Evolutionary conservation across 2,888 invertebrate species (phyloP), one percentile per base, ranked within the genome.

Genomic region (Bombylius major): DNA sequence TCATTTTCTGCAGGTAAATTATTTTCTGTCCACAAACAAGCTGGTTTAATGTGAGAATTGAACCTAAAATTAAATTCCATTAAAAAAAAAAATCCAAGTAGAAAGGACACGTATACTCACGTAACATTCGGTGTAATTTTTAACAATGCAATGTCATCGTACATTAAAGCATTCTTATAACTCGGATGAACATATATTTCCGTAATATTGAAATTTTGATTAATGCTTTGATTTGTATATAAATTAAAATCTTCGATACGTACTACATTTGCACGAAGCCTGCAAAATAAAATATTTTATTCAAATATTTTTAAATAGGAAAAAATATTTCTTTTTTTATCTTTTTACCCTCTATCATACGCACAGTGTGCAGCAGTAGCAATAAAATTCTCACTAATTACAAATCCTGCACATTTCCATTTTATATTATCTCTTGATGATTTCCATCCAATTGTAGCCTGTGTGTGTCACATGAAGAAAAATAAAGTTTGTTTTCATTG

Each of bases 61-160:
- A 58, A 55, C 7, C 56, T 58, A n/a, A 31, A 50, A 49, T 9
- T 44, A 49, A 23, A 7, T 36, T 36, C 34, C 1, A 7, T 36
- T 36, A 7, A 36, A 7, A 36, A 5, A 8, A 36, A 36, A 5
- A 8, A 36, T 36, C 8, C 23, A 23, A 23, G 23, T 8, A 8
- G 9, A 36, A 36, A 36, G 9, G 4, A 36, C 1, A 36, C 1
- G 9, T 8, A 1, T 36, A 42, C 8, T 42, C 48, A 53, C 56
- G 47, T 53, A 32, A 53, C 57, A 8, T 42, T 51, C 14, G 45
- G 45, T 4, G 53, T 47, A 23, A 84, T 67, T 62, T 79, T 75
- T 1, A 86, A 54, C 0, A 86, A 68, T 0, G 82, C 83, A 52
- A 85, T 82, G 63, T 86, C 86, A 61, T 83, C 72, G 70, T 85